phyloP scores from a whole-genome alignment of 2,797 vertebrate genomes.

The Labroides dimidiatus region DNA sequence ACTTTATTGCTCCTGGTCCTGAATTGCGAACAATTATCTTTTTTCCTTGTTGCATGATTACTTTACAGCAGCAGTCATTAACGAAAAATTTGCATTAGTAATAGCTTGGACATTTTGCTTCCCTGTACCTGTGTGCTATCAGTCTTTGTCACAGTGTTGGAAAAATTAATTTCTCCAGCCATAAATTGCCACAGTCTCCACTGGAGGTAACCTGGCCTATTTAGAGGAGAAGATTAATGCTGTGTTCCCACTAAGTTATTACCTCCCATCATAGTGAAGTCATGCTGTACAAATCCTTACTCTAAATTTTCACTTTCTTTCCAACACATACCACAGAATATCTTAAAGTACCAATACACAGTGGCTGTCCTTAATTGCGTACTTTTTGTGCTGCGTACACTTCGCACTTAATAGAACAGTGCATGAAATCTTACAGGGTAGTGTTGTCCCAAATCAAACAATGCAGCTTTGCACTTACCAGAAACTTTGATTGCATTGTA shows the following conservation, averaged over 20 bases:
- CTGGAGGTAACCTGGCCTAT: constrained; percentile 7
- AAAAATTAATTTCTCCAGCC: constrained; percentile 18
- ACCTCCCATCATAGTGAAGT: neutral
- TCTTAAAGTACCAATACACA: too few species aligned
- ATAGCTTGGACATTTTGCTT: constrained; percentile 10
- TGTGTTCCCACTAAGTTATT: neutral
- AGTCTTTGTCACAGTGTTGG: constrained; percentile 28
- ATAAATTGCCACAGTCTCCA: constrained; percentile 2
- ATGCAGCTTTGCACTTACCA: too few species aligned
- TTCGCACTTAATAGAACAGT: too few species aligned
- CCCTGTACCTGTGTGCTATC: constrained; percentile 32
- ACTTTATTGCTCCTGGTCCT: too few species aligned
- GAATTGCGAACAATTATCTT: neutral
- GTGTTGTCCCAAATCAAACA: too few species aligned
- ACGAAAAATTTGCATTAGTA: constrained; percentile 37
- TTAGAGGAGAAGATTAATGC: neutral
- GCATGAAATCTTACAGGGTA: too few species aligned
- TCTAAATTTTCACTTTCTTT: neutral
- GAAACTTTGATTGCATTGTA: too few species aligned
- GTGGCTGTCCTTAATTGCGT: too few species aligned
- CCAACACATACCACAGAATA: too few species aligned
- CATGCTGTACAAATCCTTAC: neutral
- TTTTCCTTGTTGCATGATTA: constrained; percentile 33
- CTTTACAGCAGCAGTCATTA: constrained; percentile 56
- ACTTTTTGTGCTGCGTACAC: too few species aligned